Conservation (phyloP, 2,797 vertebrate species). For the Myotis pilosus region DNA sequence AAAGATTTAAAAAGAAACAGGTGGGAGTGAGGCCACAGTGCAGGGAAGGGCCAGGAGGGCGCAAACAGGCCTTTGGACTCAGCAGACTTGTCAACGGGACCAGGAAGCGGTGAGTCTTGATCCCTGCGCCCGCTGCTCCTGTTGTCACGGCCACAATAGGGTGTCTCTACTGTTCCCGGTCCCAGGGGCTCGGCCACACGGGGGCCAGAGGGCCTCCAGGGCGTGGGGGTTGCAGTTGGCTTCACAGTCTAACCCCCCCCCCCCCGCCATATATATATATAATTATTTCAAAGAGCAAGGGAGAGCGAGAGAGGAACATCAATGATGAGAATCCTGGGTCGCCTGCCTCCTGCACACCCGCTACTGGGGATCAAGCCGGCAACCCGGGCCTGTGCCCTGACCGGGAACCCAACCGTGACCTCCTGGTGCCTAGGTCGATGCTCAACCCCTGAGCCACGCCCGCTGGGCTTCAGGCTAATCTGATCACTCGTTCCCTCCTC, state of each 20-base stretch:
- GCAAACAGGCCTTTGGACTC: background rate
- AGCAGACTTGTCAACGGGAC: background rate
- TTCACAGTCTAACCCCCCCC: background rate
- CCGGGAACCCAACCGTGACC: accelerated
- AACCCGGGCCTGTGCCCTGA: too few species aligned
- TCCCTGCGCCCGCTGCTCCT: background rate
- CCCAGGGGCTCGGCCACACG: background rate
- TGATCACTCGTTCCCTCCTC: background rate
- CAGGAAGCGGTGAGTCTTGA: background rate
- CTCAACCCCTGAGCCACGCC: too few species aligned
- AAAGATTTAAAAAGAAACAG: too few species aligned
- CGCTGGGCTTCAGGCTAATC: background rate
- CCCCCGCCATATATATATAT: too few species aligned
- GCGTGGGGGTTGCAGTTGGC: background rate
- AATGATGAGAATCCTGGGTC: too few species aligned
- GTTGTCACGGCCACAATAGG: accelerated
- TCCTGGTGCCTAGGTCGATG: too few species aligned
- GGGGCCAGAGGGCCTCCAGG: background rate
- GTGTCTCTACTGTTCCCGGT: accelerated
- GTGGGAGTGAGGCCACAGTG: background rate
- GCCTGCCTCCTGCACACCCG: too few species aligned
- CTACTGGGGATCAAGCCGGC: too few species aligned
- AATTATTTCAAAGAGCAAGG: too few species aligned
- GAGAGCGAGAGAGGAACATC: too few species aligned
- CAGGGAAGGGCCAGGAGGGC: too few species aligned